Evolutionary conservation across 1,140 invertebrate species (phyloP).

Genomic region (Drosophila chauvacae): DNA sequence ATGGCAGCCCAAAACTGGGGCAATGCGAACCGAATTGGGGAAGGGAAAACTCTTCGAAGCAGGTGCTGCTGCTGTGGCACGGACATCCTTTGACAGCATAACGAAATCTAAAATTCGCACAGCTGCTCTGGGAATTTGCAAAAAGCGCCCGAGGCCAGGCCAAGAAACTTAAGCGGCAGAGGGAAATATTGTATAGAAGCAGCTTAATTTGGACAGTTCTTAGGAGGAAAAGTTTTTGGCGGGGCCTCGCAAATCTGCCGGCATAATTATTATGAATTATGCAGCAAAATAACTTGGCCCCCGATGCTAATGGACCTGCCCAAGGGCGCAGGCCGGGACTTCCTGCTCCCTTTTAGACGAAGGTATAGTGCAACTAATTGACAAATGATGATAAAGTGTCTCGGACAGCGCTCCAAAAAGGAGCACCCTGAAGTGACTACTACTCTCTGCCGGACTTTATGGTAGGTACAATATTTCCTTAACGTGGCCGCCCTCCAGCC

Average conservation of each 20-base stretch:
- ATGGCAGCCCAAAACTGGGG: constrained; percentile 22
- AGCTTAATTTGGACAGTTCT: constrained; percentile 36
- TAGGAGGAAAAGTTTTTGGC: constrained; percentile 17
- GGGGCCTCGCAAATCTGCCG: constrained; percentile 62
- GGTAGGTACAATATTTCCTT: constrained; percentile 48
- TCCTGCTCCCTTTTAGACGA: constrained; percentile 29
- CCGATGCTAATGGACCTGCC: constrained; percentile 43
- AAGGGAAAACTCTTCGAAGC: neutral
- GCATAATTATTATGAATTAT: constrained; percentile 80
- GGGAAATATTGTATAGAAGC: constrained; percentile 16
- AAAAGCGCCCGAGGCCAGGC: constrained; percentile 58
- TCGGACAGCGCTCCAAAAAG: constrained; percentile 42
- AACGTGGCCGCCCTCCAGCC: constrained; percentile 24
- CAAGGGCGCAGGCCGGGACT: constrained; percentile 16
- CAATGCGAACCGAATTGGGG: neutral
- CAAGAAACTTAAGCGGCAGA: constrained; percentile 42
- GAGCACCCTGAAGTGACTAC: constrained; percentile 19
- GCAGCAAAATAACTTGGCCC: constrained; percentile 64
- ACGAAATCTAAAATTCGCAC: constrained; percentile 39
- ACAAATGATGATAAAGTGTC: constrained; percentile 83
- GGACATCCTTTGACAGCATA: constrained; percentile 37
- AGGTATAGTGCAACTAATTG: constrained; percentile 73
- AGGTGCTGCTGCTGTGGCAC: constrained; percentile 8
- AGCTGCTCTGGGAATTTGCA: constrained; percentile 53
- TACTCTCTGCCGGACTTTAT: constrained; percentile 26